Base-by-base conservation (phyloP, 2,888 invertebrate species). In the Drosophila planitibia region DNA sequence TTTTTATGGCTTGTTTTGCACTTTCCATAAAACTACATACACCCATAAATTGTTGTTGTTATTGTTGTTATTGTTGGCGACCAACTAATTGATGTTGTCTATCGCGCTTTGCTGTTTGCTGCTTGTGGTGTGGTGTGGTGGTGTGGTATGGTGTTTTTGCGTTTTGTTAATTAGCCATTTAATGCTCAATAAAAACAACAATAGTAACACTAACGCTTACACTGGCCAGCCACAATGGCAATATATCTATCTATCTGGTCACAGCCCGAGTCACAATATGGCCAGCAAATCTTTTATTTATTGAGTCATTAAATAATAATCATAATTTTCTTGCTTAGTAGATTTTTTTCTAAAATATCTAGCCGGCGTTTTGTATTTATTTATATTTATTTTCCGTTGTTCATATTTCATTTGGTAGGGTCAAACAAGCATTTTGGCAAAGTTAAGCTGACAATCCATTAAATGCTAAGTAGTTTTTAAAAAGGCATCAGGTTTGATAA, bases 131-230 rank as follows among this genome's bases (percentile, higher is more conserved):
- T 57, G 63, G 72, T 73, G 74, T 74, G 44, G 76, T 57, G 63
- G 74, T 73, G 74, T 75, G 49, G 62, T 59, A 65, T 58, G 70
- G 81, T 74, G 79, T 76, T 79, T 70, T 84, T 86, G 76, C 72
- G 72, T 81, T 87, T 88, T 85, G 90, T 88, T 88, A 85, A 90
- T 88, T 82, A 88, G 80, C 77, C 83, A 85, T 90, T 90, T 80
- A 85, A 82, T 87, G 83, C 75, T 80, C 74, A 74, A 89, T 87
- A 84, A 75, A 84, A 73, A 74, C 72, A 74, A 69, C 71, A 85
- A 74, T 66, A 72, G 30, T 60, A 53, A 70, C 70, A 70, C 57
- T 52, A 61, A 51, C 22, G 60, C 32, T 44, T 58, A 64, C 61
- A 61, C 28, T 30, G 49, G 52, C 25, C 51, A 49, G 60, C 35